A percentile compares a stretch with the other conserved stretches of the same genome.
Conservation (phyloP, 2,888 invertebrate genomes). For the Athalia circularis region DNA sequence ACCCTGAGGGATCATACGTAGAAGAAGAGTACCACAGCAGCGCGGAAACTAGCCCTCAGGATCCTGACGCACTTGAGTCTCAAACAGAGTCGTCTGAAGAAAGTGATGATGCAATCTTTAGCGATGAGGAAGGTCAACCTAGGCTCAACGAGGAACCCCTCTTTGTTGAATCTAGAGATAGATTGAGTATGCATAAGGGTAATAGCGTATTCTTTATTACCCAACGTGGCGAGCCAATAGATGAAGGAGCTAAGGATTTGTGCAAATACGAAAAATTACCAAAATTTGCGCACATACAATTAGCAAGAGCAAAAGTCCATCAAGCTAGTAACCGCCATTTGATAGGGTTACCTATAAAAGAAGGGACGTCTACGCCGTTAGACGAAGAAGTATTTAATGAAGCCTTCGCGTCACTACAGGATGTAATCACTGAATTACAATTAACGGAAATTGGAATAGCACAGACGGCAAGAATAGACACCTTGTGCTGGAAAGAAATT, state of each 20-base stretch:
- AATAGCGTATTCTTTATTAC: constrained; percentile 45
- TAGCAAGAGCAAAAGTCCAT: neutral
- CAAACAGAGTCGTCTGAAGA: neutral
- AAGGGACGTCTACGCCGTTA: neutral
- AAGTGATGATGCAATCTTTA: neutral
- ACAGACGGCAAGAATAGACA: constrained; percentile 27
- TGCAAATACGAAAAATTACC: neutral
- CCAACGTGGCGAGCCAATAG: constrained; percentile 28
- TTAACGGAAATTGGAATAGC: constrained; percentile 24
- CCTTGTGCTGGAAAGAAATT: constrained; percentile 32
- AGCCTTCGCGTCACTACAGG: neutral
- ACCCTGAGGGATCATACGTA: too few species aligned
- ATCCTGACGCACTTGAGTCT: neutral
- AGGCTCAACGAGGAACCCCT: neutral
- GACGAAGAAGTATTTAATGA: neutral
- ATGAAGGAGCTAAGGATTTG: constrained; percentile 41
- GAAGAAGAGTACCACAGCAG: too few species aligned
- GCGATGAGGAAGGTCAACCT: neutral
- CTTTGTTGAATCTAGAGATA: constrained; percentile 34
- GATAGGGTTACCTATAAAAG: neutral
- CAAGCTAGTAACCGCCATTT: neutral
- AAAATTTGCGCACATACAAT: neutral
- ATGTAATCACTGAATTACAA: neutral
- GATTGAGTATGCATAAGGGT: constrained; percentile 43
- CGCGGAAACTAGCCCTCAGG: neutral